Conservation (phyloP, 2,113 vertebrate species). For the Cinclus cinclus region DNA sequence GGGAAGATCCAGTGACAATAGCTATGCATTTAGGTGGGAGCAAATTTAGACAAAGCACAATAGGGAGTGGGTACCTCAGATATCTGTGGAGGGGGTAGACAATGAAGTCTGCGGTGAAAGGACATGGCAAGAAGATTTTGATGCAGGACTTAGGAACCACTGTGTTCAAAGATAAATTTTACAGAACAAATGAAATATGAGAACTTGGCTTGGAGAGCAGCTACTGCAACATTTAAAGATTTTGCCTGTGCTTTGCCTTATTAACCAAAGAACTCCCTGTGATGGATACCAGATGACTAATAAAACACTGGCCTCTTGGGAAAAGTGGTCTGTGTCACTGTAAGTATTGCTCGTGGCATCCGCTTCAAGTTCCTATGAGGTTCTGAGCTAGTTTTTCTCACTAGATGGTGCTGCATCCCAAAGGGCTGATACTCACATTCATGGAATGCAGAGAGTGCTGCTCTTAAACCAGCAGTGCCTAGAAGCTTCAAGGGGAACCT, state of each 20-base stretch:
- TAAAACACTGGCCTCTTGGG: background rate
- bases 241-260: background rate
- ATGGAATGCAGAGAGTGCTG: background rate
- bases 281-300: background rate
- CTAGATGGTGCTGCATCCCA: constrained; percentile 49
- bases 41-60: background rate
- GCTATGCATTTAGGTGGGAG: background rate
- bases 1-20: background rate
- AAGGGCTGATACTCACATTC: background rate
- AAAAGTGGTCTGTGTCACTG: background rate
- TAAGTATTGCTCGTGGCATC: background rate
- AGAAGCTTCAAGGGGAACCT: background rate
- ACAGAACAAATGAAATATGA: background rate
- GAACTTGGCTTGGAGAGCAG: background rate
- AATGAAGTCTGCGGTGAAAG: background rate
- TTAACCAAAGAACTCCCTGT: background rate
- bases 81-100: background rate
- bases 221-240: background rate
- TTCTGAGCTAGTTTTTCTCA: background rate
- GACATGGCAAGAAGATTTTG: background rate
- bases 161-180: background rate
- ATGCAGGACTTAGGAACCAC: background rate
- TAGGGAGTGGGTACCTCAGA: background rate
- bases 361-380: background rate
- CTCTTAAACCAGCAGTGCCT: background rate